These are phyloP conservation scores for Homalodisca vitripennis DNA, from an alignment of 1,140 invertebrate genomes.

Conservation along the genomic window DNA sequence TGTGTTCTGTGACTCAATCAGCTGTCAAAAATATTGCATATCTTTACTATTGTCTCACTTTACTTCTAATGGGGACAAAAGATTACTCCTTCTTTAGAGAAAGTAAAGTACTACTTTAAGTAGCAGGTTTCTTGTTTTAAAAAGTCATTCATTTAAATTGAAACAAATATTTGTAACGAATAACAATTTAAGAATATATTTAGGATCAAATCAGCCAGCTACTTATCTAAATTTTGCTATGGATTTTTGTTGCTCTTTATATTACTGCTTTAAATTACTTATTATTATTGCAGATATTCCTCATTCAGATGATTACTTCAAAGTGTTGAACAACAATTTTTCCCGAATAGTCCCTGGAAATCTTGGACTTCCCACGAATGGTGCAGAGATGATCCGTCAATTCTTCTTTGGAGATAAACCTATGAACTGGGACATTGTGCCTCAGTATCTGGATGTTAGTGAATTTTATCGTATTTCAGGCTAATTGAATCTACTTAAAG, in stretches of 20 bases:
- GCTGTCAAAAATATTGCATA: background rate
- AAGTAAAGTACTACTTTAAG: too few relatives aligned
- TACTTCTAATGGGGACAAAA: too few relatives aligned
- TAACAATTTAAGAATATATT: background rate
- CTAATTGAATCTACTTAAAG: background rate
- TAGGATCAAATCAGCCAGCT: background rate
- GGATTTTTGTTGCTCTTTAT: background rate
- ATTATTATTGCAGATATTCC: background rate
- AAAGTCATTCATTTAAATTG: background rate
- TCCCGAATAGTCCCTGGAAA: background rate
- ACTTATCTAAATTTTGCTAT: background rate
- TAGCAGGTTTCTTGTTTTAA: background rate
- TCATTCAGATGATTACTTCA: background rate
- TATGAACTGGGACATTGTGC: background rate
- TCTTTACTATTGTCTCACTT: too few relatives aligned
- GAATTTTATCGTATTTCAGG: background rate
- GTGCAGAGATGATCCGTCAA: background rate
- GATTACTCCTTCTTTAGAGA: too few relatives aligned
- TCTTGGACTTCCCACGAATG: background rate
- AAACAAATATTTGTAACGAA: background rate
- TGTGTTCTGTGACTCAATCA: background rate
- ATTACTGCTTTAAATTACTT: background rate
- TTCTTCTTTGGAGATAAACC: constrained; percentile 3
- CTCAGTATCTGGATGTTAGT: background rate
- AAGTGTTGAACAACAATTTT: background rate